Conservation (phyloP, 2,113 vertebrate species). For the Micronycteris hirsuta region DNA sequence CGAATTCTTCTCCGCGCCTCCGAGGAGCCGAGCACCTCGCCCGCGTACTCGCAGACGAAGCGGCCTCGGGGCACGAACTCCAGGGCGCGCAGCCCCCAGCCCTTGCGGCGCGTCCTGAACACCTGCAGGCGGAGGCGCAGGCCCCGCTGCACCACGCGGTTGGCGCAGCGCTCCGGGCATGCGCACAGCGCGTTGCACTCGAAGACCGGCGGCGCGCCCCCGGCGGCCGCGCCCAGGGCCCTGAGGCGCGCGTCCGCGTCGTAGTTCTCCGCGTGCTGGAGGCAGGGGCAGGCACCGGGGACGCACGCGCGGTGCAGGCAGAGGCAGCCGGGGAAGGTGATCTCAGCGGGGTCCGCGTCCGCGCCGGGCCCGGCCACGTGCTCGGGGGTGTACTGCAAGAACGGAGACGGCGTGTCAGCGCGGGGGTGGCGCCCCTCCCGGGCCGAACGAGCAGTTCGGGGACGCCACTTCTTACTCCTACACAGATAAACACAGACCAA, state of each 20-base stretch:
- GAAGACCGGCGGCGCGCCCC: conserved; percentile 83
- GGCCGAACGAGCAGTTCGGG: neutral
- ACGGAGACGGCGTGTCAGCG: neutral
- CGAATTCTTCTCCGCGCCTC: conserved; percentile 83
- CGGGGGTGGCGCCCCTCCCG: too few relatives aligned
- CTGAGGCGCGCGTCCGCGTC: conserved; percentile 29
- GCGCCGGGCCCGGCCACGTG: conserved; percentile 87
- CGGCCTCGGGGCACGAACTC: conserved; percentile 79
- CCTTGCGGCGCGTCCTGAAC: conserved; percentile 80
- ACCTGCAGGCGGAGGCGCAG: conserved; percentile 83
- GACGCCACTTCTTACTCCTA: neutral
- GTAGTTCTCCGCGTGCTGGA: conserved; percentile 76
- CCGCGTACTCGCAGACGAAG: conserved; percentile 95
- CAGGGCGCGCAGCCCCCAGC: conserved; percentile 87
- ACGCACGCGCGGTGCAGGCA: conserved; percentile 82
- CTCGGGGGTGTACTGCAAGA: conserved; percentile 89
- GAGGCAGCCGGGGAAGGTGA: conserved; percentile 89
- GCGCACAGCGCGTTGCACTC: conserved; percentile 90
- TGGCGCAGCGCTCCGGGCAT: conserved; percentile 86
- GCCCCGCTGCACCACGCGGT: conserved; percentile 88
- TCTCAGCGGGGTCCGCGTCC: conserved; percentile 82
- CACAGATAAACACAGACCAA: neutral
- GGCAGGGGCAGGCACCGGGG: conserved; percentile 82
- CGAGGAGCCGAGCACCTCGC: conserved; percentile 85
- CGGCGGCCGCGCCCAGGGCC: neutral